Conservation (phyloP, 2,797 vertebrate genomes). For the Amblyraja radiata region DNA sequence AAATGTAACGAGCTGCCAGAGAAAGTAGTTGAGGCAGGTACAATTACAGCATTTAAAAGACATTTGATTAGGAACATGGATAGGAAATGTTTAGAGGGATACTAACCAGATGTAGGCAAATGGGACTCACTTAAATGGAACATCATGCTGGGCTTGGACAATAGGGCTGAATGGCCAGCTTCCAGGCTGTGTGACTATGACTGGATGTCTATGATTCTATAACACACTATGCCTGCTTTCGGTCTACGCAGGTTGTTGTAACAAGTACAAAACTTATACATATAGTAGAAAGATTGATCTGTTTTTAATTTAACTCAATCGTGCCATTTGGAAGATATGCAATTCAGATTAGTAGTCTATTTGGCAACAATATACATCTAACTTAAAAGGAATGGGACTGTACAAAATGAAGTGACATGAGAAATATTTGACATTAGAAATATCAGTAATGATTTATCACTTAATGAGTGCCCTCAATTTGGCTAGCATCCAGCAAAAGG, state of each 20-base stretch:
- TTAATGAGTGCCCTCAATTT: not conserved
- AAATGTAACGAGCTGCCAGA: too few relatives aligned
- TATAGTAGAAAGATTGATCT: slow-evolving; percentile 1
- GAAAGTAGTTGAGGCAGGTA: too few relatives aligned
- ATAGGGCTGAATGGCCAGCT: too few relatives aligned
- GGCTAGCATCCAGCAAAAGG: not conserved
- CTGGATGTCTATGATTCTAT: too few relatives aligned
- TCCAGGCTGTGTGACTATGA: too few relatives aligned
- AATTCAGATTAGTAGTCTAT: not conserved
- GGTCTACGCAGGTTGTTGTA: not conserved
- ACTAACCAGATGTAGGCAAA: too few relatives aligned
- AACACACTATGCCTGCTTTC: not conserved
- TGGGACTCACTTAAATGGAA: too few relatives aligned
- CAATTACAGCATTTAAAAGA: too few relatives aligned
- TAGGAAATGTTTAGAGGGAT: too few relatives aligned
- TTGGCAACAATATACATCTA: not conserved
- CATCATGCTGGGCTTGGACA: too few relatives aligned
- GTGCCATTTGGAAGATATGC: not conserved
- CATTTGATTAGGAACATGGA: too few relatives aligned
- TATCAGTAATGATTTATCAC: slow-evolving; percentile 3
- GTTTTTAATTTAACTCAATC: slow-evolving; percentile 6
- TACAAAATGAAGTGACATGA: slow-evolving; percentile 4
- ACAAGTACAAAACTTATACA: not conserved
- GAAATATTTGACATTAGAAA: not conserved
- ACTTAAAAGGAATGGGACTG: not conserved